Evolutionary conservation across 2,888 invertebrate genomes (phyloP).

Genomic region (Agriopis leucophaearia): DNA sequence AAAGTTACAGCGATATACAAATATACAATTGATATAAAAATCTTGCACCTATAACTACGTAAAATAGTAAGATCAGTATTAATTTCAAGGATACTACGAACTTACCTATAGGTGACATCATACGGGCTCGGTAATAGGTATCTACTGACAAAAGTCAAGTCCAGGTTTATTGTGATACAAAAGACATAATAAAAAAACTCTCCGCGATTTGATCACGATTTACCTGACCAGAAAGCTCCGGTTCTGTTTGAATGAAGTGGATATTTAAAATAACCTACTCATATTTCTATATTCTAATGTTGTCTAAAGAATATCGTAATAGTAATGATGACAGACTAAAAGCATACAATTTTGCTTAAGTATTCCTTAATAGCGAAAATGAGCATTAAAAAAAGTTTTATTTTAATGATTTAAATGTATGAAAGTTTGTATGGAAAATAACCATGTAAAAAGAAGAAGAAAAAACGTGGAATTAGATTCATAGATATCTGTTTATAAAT

Average conservation of each 20-base stretch:
- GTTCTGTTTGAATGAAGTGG: background rate
- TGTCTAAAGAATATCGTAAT: no score
- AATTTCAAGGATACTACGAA: conserved; percentile 11
- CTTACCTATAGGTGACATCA: conserved; percentile 29
- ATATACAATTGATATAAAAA: no score
- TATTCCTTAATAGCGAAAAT: no score
- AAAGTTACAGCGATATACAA: no score
- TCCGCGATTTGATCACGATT: conserved; percentile 16
- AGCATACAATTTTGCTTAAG: no score
- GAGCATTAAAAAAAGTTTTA: no score
- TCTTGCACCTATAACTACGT: background rate
- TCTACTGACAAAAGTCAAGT: conserved; percentile 4
- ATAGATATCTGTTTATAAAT: no score
- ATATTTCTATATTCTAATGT: background rate
- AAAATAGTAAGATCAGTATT: background rate
- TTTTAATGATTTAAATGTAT: no score
- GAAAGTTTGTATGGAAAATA: no score
- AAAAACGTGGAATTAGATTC: no score
- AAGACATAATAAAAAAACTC: conserved; percentile 9
- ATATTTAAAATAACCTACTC: background rate
- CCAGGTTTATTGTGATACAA: conserved; percentile 16
- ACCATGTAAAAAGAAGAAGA: no score
- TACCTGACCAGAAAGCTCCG: conserved; percentile 2
- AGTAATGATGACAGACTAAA: no score
- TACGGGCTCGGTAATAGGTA: conserved; percentile 16